Base-by-base conservation (phyloP, 1,140 invertebrate species). In the Nasonia longicornis region DNA sequence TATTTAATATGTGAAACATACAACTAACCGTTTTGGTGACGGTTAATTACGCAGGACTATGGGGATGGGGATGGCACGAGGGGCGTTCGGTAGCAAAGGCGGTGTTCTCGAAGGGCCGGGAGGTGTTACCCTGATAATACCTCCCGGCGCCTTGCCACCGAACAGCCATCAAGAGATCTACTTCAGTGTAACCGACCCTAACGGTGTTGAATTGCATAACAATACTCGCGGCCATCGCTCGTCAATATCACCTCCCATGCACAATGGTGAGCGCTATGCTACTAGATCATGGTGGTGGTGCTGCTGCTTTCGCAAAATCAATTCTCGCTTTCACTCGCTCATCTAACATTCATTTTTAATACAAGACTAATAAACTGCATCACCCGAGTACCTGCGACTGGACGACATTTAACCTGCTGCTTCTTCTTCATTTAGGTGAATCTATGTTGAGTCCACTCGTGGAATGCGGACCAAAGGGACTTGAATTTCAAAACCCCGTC, bases 391-490 rank as follows among this genome's bases (percentile, higher is more conserved):
- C 22, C 2, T 66, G 73, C 31, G 26, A 29, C 48, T 76, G 20
- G 81, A 84, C 52, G 14, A 7, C 16, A 0, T 7, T n/a, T 52
- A 20, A 52, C 3, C 12, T 52, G 63, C 20, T 63, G 3, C 16
- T 63, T 63, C 10, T 20, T 78, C 81, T 83, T 84, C 86, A 83
- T 89, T 89, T 22, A 97, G 97, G 97, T 94, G 97, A 98, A 93
- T 95, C 96, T 64, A 93, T 98, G 91, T 92, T 98, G 74, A 97
- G 96, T 86, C 97, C 97, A 67, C 92, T 98, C 84, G 96, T 98
- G 84, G 97, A 98, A 95, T 98, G 97, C 92, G 97, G 97, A 74
- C 97, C 97, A 14, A 96, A 97, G 91, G 97, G 97, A 77, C 93
- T 97, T 77, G 94, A 95, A 88, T 98, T 98, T 91, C 89, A 94